These are phyloP conservation scores for Tenebrosternarchus preto DNA, from an alignment of 2,113 vertebrate species.

Conservation along the genomic window DNA sequence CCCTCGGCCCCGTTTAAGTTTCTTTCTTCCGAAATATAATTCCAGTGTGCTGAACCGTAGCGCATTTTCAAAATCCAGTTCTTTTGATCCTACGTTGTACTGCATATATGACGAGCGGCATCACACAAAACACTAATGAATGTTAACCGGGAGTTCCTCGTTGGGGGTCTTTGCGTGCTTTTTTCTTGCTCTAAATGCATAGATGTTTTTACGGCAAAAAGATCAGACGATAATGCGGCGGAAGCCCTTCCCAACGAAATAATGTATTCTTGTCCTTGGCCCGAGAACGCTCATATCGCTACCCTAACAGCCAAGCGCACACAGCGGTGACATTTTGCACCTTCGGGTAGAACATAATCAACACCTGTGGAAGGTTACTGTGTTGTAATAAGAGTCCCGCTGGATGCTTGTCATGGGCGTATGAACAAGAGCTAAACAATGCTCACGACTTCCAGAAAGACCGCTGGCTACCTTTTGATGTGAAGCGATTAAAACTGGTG, in stretches of 20 bases:
- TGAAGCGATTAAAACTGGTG: neutral
- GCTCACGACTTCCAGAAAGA: neutral
- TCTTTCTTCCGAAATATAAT: too few species aligned
- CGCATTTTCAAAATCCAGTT: too few species aligned
- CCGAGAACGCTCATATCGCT: neutral
- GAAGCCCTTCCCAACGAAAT: conserved; percentile 21
- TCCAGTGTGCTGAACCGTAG: too few species aligned
- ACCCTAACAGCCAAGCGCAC: neutral
- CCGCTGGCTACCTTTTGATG: conserved; percentile 4
- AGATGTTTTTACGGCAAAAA: conserved; percentile 34
- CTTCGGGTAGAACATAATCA: neutral
- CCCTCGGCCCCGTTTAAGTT: too few species aligned
- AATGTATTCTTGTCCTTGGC: conserved; percentile 35
- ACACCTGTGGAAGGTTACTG: neutral
- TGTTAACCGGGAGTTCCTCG: neutral
- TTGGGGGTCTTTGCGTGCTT: neutral
- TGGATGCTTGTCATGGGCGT: neutral
- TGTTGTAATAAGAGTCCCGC: conserved; percentile 10
- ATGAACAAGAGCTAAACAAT: neutral
- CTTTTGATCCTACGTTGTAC: too few species aligned
- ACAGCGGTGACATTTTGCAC: neutral
- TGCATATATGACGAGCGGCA: neutral
- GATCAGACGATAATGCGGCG: conserved; percentile 29
- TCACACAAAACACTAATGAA: neutral
- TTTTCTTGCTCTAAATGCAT: conserved; percentile 23